Evolutionary conservation across 2,888 invertebrate species (phyloP).

Genomic region (Lomographa bimaculata): DNA sequence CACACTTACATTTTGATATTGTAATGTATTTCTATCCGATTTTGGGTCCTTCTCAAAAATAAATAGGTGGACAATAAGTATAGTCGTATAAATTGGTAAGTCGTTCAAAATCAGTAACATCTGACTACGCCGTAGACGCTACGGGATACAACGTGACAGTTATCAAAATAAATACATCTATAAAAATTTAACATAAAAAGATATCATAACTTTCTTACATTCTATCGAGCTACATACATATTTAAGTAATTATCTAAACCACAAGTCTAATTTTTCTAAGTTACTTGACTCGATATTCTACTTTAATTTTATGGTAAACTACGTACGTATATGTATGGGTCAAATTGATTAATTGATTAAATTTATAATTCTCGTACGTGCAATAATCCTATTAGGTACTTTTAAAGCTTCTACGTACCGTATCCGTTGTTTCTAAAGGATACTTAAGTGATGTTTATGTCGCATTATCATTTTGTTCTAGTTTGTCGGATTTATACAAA

Average conservation of each 20-base stretch:
- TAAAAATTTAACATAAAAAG: slow-evolving; percentile 58
- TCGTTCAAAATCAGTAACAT: slow-evolving; percentile 45
- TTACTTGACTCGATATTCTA: slow-evolving; percentile 42
- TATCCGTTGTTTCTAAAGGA: slow-evolving; percentile 31
- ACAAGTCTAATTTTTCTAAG: slow-evolving; percentile 61
- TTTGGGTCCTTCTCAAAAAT: too few species aligned
- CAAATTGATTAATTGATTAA: slow-evolving; percentile 44
- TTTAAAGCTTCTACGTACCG: slow-evolving; percentile 39
- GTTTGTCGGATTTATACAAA: too few species aligned
- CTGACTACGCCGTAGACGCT: too few species aligned
- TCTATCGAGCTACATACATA: slow-evolving; percentile 59
- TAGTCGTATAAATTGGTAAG: slow-evolving; percentile 49
- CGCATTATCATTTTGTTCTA: too few species aligned
- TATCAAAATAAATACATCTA: slow-evolving; percentile 78
- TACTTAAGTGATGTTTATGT: too few species aligned
- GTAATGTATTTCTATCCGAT: too few species aligned
- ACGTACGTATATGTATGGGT: slow-evolving; percentile 34
- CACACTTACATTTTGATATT: too few species aligned
- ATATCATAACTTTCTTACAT: slow-evolving; percentile 42
- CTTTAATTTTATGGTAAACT: slow-evolving; percentile 39
- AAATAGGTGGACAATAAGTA: slow-evolving; percentile 44
- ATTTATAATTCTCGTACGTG: slow-evolving; percentile 35
- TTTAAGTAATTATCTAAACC: slow-evolving; percentile 67
- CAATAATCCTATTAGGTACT: slow-evolving; percentile 35
- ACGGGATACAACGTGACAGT: slow-evolving; percentile 55